A percentile compares a stretch with the other conserved stretches of the same genome.
phyloP scores from a whole-genome alignment of 2,797 vertebrate species.

The Thaleichthys pacificus region DNA sequence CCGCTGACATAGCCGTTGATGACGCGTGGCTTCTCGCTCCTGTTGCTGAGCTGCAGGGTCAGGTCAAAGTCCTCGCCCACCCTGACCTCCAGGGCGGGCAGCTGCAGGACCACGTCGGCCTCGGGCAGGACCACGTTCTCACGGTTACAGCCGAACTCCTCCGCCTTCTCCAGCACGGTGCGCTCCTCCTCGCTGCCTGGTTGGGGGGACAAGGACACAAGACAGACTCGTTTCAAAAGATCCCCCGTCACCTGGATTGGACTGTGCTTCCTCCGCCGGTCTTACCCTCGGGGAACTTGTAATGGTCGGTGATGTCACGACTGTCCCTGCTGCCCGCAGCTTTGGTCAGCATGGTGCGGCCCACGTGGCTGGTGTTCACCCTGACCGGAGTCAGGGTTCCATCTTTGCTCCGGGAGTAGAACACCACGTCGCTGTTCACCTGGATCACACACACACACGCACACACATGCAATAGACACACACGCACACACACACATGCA shows the following conservation, averaged over 20 bases:
- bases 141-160: constrained; percentile 82
- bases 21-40: constrained; percentile 69
- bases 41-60: constrained; percentile 81
- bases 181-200: constrained; percentile 87
- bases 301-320: constrained; percentile 83
- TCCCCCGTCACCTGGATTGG: no score
- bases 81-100: constrained; percentile 74
- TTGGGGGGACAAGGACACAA: neutral
- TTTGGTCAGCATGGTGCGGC: constrained; percentile 89
- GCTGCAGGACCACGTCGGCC: constrained; percentile 80
- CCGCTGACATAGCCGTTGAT: constrained; percentile 80
- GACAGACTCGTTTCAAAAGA: neutral
- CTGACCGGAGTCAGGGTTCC: constrained; percentile 75
- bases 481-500: no score
- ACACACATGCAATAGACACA: neutral
- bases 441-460: constrained; percentile 46
- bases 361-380: constrained; percentile 80
- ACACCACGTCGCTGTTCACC: constrained; percentile 95
- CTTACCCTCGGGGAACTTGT: constrained; percentile 94
- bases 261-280: neutral
- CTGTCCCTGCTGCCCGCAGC: constrained; percentile 72
- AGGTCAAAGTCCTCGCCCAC: constrained; percentile 85
- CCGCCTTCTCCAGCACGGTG: constrained; percentile 85
- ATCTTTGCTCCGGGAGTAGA: constrained; percentile 78
- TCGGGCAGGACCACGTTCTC: constrained; percentile 52